These are phyloP conservation scores for Montipora efflorescens DNA, from an alignment of 64 coral and sea anemone species.

Conservation along the genomic window DNA sequence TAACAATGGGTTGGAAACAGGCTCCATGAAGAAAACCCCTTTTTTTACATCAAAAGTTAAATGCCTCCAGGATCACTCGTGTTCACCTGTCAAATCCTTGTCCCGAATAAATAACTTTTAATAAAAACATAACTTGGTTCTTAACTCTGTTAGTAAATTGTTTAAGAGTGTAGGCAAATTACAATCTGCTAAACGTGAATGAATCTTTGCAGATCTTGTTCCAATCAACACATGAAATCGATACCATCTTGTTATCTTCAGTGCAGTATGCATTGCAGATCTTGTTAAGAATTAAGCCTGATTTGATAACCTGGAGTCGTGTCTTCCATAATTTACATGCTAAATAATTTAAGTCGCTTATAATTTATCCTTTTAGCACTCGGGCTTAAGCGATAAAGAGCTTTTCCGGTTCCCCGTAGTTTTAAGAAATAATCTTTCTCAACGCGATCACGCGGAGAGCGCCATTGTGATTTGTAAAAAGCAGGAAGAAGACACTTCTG, in stretches of 20 bases:
- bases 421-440: constrained; percentile 40
- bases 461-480: not conserved
- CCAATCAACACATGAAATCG: constrained; percentile 27
- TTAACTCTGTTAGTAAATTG: not conserved
- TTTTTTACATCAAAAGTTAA: not conserved
- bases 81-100: not conserved
- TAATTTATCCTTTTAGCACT: constrained; percentile 50
- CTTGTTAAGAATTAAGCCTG: constrained; percentile 16
- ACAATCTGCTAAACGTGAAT: not conserved
- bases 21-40: not conserved
- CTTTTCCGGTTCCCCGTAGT: constrained; percentile 31
- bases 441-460: not conserved
- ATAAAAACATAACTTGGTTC: not conserved
- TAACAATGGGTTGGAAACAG: not conserved
- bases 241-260: constrained; percentile 3
- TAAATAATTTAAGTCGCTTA: constrained; percentile 58
- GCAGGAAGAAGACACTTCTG: not conserved
- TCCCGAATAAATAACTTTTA: not conserved
- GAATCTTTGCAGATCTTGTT: not conserved
- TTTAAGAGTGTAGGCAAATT: not conserved
- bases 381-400: constrained; percentile 27
- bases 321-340: constrained; percentile 25
- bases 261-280: constrained; percentile 13
- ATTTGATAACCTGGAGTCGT: constrained; percentile 22
- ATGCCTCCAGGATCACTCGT: not conserved